phyloP scores from a whole-genome alignment of 2,888 invertebrate species.

The Linyphia triangularis region DNA sequence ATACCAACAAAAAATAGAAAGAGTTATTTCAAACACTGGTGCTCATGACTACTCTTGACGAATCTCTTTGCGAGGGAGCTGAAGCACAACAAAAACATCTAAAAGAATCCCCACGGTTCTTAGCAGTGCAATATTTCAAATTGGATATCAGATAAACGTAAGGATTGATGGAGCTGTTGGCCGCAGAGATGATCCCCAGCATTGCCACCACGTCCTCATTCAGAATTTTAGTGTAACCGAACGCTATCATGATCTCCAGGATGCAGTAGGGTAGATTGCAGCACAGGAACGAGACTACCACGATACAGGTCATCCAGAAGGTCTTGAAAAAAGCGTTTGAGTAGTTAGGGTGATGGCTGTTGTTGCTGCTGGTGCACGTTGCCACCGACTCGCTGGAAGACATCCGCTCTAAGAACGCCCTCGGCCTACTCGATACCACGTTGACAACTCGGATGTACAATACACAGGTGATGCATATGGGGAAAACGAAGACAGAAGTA shows the following conservation, averaged over 20 bases:
- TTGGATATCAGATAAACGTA: slow-evolving; percentile 66
- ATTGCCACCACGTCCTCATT: slow-evolving; percentile 69
- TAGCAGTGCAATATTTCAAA: slow-evolving; percentile 15
- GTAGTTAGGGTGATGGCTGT: not conserved
- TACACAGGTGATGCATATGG: slow-evolving; percentile 55
- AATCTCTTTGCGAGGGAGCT: not conserved
- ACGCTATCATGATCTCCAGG: slow-evolving; percentile 78
- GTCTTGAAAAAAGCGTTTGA: slow-evolving; percentile 79
- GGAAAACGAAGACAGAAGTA: slow-evolving; percentile 63
- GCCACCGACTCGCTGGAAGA: slow-evolving; percentile 34
- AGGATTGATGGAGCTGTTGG: slow-evolving; percentile 67
- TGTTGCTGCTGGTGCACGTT: not conserved
- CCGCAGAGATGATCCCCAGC: slow-evolving; percentile 66
- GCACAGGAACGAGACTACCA: slow-evolving; percentile 79
- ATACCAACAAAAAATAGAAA: too few relatives aligned
- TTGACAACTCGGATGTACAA: slow-evolving; percentile 57
- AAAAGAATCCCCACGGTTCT: not conserved
- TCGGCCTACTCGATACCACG: slow-evolving; percentile 53
- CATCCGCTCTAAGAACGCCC: slow-evolving; percentile 3
- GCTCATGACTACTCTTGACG: not conserved
- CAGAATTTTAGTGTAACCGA: slow-evolving; percentile 51
- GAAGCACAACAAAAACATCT: not conserved
- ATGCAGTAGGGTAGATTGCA: slow-evolving; percentile 79
- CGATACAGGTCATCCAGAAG: slow-evolving; percentile 80
- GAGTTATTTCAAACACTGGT: slow-evolving; percentile 30